Base-by-base conservation (phyloP, 1,140 invertebrate species). In the Lepidurus couesii region DNA sequence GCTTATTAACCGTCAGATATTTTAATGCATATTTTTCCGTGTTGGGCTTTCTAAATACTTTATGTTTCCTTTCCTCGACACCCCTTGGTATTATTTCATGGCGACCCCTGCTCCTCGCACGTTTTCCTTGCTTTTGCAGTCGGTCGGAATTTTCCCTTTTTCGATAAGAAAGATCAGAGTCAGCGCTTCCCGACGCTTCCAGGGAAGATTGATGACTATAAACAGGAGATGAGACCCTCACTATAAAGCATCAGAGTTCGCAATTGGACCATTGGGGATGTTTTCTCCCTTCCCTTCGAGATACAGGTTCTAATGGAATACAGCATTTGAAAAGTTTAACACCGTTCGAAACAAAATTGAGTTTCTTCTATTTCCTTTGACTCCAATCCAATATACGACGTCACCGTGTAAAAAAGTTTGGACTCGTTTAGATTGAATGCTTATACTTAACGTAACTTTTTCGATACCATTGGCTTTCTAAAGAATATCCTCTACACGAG, bases 201-300 rank as follows among this genome's bases (percentile, higher is more conserved):
- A 65, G 53, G 53, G 53, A 65, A 65, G 53, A 65, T 65, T 65
- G 53, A 65, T 65, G 53, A 65, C 21, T 65, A 65, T 65, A 65
- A 65, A 65, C 53, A 65, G 53, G 53, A 65, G 53, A 65, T 65
- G 53, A 65, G 53, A 13, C 53, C n/a, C 16, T n/a, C 53, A 65
- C n/a, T 21, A 65, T 16, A 13, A 13, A 65, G 53, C 53, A 65
- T 65, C 53, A 65, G 13, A 65, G n/a, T 21, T 65, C 53, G 53
- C 53, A 65, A 65, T 65, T 65, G 53, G 53, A 65, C 53, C 53
- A 65, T 16, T 65, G 53, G 53, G 53, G 53, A 21, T 65, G 53
- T 65, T 65, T 65, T 65, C 53, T 65, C 53, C 53, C 21, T 65
- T 21, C 8, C 16, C 16, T 65, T n/a, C 53, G 13, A 65, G 34